These are phyloP conservation scores for Platyscapa corneri DNA, from an alignment of 1,140 invertebrate species.

Conservation along the genomic window DNA sequence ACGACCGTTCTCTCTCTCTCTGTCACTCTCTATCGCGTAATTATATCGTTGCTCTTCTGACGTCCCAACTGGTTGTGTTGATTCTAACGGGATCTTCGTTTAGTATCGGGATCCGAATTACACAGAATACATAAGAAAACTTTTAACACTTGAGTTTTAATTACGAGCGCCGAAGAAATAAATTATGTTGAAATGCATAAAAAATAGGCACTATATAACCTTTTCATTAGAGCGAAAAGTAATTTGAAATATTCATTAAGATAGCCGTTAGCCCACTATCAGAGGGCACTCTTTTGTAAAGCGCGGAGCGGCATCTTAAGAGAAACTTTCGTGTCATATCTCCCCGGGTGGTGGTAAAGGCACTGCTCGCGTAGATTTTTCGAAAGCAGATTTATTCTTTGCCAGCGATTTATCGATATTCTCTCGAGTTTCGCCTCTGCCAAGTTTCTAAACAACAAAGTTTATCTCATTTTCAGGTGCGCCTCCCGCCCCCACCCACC, in stretches of 20 bases:
- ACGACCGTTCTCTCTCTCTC: too few relatives aligned
- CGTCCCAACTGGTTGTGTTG: background rate
- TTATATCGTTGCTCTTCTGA: constrained; percentile 12
- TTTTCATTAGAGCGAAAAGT: constrained; percentile 25
- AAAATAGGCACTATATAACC: constrained; percentile 3
- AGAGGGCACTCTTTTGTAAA: constrained; percentile 1
- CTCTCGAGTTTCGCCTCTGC: constrained; percentile 6
- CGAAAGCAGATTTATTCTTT: constrained; percentile 38
- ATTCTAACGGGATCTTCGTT: constrained; percentile 9
- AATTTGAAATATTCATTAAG: constrained; percentile 34
- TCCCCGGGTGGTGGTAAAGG: background rate
- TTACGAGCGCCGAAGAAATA: background rate
- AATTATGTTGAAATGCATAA: constrained; percentile 22
- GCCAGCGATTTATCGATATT: constrained; percentile 33
- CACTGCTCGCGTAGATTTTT: constrained; percentile 11
- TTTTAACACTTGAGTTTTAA: constrained; percentile 29
- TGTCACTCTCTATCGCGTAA: background rate
- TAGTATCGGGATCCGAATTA: constrained; percentile 1
- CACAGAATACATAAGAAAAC: constrained; percentile 10
- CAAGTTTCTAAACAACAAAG: constrained; percentile 41
- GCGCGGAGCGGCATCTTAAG: constrained; percentile 9
- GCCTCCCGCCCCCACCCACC: background rate
- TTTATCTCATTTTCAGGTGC: constrained; percentile 16
- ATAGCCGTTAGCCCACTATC: constrained; percentile 29
- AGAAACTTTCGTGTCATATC: constrained; percentile 29